These are phyloP conservation scores for Heliconius ismenius DNA, from an alignment of 2,888 invertebrate genomes.

Conservation along the genomic window DNA sequence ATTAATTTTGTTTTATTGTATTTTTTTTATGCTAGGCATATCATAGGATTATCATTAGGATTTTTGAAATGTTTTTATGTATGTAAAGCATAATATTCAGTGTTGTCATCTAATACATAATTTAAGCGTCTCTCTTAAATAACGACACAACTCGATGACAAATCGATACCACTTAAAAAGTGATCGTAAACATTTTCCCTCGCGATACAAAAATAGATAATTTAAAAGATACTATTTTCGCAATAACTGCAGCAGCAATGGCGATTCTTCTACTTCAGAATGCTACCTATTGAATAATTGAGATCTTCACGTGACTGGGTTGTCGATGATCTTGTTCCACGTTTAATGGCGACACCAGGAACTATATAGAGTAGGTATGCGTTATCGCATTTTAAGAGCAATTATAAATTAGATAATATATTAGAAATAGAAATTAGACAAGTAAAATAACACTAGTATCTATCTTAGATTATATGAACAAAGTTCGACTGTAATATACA, in stretches of 20 bases:
- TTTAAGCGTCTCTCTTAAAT: neutral
- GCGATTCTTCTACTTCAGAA: constrained; percentile 22
- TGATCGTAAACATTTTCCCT: neutral
- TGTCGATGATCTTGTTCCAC: constrained; percentile 15
- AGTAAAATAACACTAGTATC: no score
- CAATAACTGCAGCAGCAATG: constrained; percentile 9
- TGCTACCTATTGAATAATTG: constrained; percentile 24
- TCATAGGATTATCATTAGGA: neutral
- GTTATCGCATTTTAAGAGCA: constrained; percentile 8
- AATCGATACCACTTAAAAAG: neutral
- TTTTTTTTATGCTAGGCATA: neutral
- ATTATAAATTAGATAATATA: neutral
- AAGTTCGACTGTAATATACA: no score
- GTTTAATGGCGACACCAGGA: neutral
- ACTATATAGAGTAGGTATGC: constrained; percentile 11
- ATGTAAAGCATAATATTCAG: no score
- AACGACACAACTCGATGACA: neutral
- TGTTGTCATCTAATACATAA: no score
- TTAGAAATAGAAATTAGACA: no score
- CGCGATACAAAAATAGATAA: constrained; percentile 7
- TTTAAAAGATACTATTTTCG: constrained; percentile 13
- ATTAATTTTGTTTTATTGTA: neutral
- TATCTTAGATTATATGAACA: no score
- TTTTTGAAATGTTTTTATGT: neutral
- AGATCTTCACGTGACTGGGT: constrained; percentile 17